These are phyloP conservation scores for Syngnathus rostellatus DNA, from an alignment of 2,797 vertebrate genomes.

Conservation along the genomic window DNA sequence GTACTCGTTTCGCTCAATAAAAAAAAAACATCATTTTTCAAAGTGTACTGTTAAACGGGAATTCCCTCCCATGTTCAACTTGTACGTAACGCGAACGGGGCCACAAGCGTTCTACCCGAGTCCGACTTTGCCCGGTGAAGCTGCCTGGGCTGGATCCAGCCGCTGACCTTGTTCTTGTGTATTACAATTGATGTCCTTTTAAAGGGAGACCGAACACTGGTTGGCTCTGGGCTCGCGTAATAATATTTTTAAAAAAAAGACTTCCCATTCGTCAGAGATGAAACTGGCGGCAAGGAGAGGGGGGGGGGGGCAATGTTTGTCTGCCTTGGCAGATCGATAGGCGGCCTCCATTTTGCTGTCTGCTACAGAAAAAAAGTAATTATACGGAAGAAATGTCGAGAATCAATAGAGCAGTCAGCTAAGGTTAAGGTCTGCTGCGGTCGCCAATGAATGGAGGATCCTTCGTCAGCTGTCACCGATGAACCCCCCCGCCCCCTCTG, in stretches of 20 bases:
- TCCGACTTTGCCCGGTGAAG: too few relatives aligned
- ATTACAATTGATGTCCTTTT: conserved; percentile 71
- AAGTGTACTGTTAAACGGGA: too few relatives aligned
- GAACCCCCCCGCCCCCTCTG: conserved; percentile 22
- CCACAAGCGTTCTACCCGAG: neutral
- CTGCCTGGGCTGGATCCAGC: too few relatives aligned
- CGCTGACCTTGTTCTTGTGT: conserved; percentile 23
- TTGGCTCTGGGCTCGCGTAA: conserved; percentile 42
- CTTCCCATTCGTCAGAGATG: conserved; percentile 94
- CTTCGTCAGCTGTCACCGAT: conserved; percentile 69
- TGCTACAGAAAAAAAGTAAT: conserved; percentile 82
- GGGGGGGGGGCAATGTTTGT: conserved; percentile 82
- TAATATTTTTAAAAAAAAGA: conserved; percentile 67
- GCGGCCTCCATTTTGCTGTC: conserved; percentile 64
- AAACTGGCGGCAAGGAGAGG: conserved; percentile 87
- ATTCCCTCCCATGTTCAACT: too few relatives aligned
- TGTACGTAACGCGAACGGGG: too few relatives aligned
- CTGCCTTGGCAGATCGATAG: conserved; percentile 85
- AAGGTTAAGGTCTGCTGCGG: conserved; percentile 70
- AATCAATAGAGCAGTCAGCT: conserved; percentile 81
- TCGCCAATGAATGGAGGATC: conserved; percentile 49
- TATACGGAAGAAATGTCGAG: conserved; percentile 90
- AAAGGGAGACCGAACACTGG: conserved; percentile 49
- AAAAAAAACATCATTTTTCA: too few relatives aligned
- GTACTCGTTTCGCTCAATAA: too few relatives aligned